Percentiles rank a stretch among this genome's conserved stretches.
These are phyloP conservation scores for Sturmia bella DNA, from an alignment of 2,888 invertebrate species.

Conservation along the genomic window DNA sequence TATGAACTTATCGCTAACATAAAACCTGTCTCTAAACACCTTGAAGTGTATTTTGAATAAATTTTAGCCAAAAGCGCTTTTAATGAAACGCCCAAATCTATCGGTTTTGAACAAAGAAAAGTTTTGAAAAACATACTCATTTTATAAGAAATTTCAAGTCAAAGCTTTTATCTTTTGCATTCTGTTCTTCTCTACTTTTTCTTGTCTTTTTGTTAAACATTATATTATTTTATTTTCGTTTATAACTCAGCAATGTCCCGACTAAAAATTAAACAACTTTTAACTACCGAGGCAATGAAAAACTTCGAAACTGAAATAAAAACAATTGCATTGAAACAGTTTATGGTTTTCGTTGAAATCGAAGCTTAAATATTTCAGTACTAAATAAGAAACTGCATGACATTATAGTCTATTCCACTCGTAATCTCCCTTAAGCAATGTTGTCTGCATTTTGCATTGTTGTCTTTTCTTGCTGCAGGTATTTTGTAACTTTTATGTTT, in stretches of 20 bases:
- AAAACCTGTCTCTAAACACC: too few species aligned
- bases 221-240: conserved; percentile 56
- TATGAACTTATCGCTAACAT: too few species aligned
- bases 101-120: neutral
- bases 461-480: neutral
- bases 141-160: neutral
- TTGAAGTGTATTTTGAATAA: too few species aligned
- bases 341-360: conserved; percentile 38
- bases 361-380: conserved; percentile 52
- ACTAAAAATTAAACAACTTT: conserved; percentile 46
- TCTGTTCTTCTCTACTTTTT: neutral
- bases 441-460: conserved; percentile 13
- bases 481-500: conserved; percentile 34
- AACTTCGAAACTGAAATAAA: conserved; percentile 6
- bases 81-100: too few species aligned
- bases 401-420: conserved; percentile 8
- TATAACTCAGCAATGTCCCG: conserved; percentile 35
- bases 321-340: conserved; percentile 44
- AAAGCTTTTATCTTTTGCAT: neutral
- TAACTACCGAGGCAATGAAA: conserved; percentile 21
- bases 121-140: neutral
- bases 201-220: conserved; percentile 4
- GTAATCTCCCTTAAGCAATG: conserved; percentile 22
- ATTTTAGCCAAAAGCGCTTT: too few species aligned
- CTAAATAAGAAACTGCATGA: conserved; percentile 22